Evolutionary conservation across 2,797 vertebrate species (phyloP).

Genomic region (Lacerta agilis): DNA sequence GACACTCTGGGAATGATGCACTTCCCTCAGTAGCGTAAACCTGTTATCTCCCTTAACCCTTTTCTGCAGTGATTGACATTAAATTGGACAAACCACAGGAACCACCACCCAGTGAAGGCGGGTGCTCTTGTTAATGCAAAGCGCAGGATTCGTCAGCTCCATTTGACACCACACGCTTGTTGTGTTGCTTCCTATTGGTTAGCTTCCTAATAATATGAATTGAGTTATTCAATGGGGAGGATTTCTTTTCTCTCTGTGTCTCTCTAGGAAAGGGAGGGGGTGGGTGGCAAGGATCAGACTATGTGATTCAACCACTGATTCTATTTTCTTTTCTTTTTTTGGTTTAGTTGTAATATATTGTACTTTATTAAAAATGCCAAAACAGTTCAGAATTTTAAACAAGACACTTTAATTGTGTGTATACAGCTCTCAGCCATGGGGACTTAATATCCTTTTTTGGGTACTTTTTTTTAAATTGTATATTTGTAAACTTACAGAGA

Average conservation of each 20-base stretch:
- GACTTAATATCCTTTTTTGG: constrained; percentile 68
- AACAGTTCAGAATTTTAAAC: constrained; percentile 78
- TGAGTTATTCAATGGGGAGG: constrained; percentile 83
- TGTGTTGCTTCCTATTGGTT: constrained; percentile 91
- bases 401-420: constrained; percentile 77
- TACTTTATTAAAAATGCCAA: constrained; percentile 91
- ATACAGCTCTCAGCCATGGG: constrained; percentile 79
- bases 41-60: constrained; percentile 78
- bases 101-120: constrained; percentile 84
- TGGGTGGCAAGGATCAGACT: constrained; percentile 63
- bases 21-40: neutral
- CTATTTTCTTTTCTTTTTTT: constrained; percentile 71
- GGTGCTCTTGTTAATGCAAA: constrained; percentile 91
- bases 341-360: constrained; percentile 87
- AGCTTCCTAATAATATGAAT: constrained; percentile 78
- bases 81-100: constrained; percentile 90
- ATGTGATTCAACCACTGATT: constrained; percentile 74
- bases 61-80: constrained; percentile 87
- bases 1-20: neutral
- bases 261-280: constrained; percentile 57
- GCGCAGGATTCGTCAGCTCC: constrained; percentile 70
- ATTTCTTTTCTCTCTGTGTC: constrained; percentile 83
- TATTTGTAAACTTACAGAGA: constrained; percentile 87
- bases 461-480: constrained; percentile 83
- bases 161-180: constrained; percentile 84